A percentile compares a stretch with the other conserved stretches of the same genome.
Conservation (phyloP, 2,797 vertebrate genomes). For the Eospalax fontanierii region DNA sequence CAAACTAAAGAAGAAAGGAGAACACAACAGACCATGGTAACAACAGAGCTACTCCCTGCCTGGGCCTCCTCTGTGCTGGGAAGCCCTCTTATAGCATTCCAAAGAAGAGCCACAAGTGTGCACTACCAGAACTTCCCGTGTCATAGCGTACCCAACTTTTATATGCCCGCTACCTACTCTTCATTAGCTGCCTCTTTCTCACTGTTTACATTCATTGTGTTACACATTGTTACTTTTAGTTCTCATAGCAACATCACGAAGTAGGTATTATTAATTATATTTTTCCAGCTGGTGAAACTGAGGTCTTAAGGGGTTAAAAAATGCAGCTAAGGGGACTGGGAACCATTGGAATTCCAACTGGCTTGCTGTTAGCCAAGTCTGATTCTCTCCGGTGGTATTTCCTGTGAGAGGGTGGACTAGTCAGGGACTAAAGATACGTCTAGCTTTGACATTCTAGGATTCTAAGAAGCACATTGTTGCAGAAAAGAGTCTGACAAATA, state of each 20-base stretch:
- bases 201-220: background rate
- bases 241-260: background rate
- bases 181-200: background rate
- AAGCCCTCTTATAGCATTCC: background rate
- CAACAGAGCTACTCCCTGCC: too few species aligned
- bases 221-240: background rate
- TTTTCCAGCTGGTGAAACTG: background rate
- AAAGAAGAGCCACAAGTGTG: background rate
- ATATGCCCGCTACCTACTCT: background rate
- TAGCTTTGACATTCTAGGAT: too few species aligned
- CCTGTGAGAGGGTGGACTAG: background rate
- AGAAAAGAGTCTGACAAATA: background rate
- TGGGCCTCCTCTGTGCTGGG: rapidly evolving
- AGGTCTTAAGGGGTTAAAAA: background rate
- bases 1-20: slow-evolving; percentile 91
- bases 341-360: background rate
- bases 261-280: background rate
- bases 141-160: background rate
- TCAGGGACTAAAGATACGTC: background rate
- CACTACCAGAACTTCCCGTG: rapidly evolving
- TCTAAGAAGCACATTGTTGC: background rate
- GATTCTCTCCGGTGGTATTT: background rate
- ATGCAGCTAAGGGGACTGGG: background rate
- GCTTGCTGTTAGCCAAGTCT: background rate
- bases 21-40: background rate